Evolutionary conservation across 2,113 vertebrate species (phyloP).

Genomic region (Scomber scombrus): DNA sequence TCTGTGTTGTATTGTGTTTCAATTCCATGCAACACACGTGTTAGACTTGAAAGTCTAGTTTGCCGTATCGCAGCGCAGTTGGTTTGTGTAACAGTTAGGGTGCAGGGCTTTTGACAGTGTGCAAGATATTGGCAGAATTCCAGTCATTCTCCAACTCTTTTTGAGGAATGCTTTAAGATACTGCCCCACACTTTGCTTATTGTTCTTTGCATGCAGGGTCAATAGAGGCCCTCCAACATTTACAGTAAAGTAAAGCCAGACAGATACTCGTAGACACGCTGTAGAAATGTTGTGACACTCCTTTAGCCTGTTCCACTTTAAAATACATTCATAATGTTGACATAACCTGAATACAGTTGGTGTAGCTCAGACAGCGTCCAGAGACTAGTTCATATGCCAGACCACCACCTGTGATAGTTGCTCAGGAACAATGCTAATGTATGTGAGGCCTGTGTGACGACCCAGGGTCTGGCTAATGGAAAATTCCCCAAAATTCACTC

Average conservation of each 20-base stretch:
- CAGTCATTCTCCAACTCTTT: slow-evolving; percentile 60
- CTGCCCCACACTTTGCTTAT: slow-evolving; percentile 53
- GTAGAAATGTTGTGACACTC: slow-evolving; percentile 42
- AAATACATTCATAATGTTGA: slow-evolving; percentile 54
- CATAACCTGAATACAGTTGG: slow-evolving; percentile 45
- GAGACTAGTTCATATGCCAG: slow-evolving; percentile 44
- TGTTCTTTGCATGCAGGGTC: slow-evolving; percentile 56
- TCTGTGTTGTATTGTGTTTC: background rate
- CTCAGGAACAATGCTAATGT: slow-evolving; percentile 56
- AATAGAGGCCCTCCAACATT: slow-evolving; percentile 35
- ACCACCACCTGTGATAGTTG: slow-evolving; percentile 49
- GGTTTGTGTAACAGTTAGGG: slow-evolving; percentile 25
- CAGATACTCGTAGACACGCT: slow-evolving; percentile 38
- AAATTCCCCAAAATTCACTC: slow-evolving; percentile 53
- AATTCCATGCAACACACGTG: background rate
- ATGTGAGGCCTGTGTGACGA: slow-evolving; percentile 36
- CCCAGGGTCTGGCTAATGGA: slow-evolving; percentile 28
- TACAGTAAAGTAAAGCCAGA: slow-evolving; percentile 62
- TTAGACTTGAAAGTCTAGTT: slow-evolving; percentile 8
- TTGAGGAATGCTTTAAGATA: slow-evolving; percentile 57
- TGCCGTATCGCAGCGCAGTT: slow-evolving; percentile 2
- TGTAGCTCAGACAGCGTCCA: slow-evolving; percentile 40
- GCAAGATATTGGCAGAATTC: slow-evolving; percentile 50
- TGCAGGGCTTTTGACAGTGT: slow-evolving; percentile 14
- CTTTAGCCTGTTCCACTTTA: slow-evolving; percentile 26